phyloP scores from a whole-genome alignment of 2,888 invertebrate genomes.

The Helicoverpa assulta region DNA sequence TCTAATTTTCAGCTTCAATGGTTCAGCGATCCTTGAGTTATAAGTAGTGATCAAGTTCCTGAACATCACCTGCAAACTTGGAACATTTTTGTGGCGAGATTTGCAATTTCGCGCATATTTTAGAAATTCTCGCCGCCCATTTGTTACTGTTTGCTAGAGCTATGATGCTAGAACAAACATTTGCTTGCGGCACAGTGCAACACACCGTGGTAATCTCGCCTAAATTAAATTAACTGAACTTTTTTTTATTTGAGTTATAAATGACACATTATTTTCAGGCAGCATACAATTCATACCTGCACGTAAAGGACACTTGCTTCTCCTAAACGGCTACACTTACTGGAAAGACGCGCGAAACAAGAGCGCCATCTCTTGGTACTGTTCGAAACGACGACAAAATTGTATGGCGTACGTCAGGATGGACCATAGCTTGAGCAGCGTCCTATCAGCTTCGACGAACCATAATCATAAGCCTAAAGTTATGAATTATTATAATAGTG shows the following conservation, averaged over 20 bases:
- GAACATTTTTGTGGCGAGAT: too few relatives aligned
- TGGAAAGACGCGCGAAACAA: constrained; percentile 66
- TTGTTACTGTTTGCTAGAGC: too few relatives aligned
- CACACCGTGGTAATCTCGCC: too few relatives aligned
- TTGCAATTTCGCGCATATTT: too few relatives aligned
- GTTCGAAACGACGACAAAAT: constrained; percentile 59
- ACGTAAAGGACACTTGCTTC: constrained; percentile 61
- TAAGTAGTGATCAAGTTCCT: too few relatives aligned
- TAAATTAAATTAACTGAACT: too few relatives aligned
- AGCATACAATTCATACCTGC: constrained; percentile 58
- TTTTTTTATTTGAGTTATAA: background rate
- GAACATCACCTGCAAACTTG: too few relatives aligned
- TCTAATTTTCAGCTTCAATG: too few relatives aligned
- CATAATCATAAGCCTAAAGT: constrained; percentile 36
- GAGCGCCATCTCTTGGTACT: constrained; percentile 63
- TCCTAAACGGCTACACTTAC: constrained; percentile 65
- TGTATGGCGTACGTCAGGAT: constrained; percentile 63
- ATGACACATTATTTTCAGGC: constrained; percentile 29
- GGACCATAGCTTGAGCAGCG: constrained; percentile 12
- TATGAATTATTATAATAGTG: background rate
- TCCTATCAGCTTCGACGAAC: constrained; percentile 15
- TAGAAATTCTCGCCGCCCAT: too few relatives aligned
- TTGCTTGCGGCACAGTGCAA: too few relatives aligned
- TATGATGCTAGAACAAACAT: too few relatives aligned
- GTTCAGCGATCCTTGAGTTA: too few relatives aligned